phyloP scores from a whole-genome alignment of 2,797 vertebrate species.

The Sparus aurata region DNA sequence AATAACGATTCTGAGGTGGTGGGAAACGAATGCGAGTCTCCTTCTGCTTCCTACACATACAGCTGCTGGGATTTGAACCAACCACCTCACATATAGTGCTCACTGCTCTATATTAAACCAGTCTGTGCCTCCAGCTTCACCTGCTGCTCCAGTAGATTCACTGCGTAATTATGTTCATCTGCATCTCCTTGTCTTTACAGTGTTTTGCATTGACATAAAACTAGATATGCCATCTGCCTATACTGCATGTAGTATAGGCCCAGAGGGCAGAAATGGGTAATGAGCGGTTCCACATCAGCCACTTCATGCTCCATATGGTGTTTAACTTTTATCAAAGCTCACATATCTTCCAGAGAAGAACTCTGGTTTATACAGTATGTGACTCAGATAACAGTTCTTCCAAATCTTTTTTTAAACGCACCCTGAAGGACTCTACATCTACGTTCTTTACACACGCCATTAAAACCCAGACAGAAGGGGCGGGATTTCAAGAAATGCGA shows the following conservation, averaged over 20 bases:
- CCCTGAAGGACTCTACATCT: not conserved
- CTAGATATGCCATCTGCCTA: slow-evolving; percentile 62
- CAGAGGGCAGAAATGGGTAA: slow-evolving; percentile 51
- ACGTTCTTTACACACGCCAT: slow-evolving; percentile 4
- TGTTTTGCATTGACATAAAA: slow-evolving; percentile 34
- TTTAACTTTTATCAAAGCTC: slow-evolving; percentile 60
- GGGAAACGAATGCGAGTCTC: not conserved
- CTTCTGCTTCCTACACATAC: slow-evolving; percentile 14
- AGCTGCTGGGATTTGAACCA: slow-evolving; percentile 46
- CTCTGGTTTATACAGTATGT: not conserved
- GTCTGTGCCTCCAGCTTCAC: slow-evolving; percentile 35
- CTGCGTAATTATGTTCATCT: slow-evolving; percentile 43
- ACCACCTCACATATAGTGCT: slow-evolving; percentile 16
- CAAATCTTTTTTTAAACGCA: not conserved
- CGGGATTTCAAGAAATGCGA: slow-evolving; percentile 8
- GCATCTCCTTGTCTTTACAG: slow-evolving; percentile 39
- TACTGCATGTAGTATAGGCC: slow-evolving; percentile 45
- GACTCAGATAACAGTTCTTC: slow-evolving; percentile 9
- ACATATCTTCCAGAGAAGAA: slow-evolving; percentile 27
- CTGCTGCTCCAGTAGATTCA: slow-evolving; percentile 50
- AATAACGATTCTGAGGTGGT: slow-evolving; percentile 32
- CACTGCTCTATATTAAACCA: slow-evolving; percentile 15
- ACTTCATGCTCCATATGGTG: slow-evolving; percentile 52
- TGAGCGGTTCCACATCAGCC: slow-evolving; percentile 45
- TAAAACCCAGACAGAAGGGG: not conserved